These are phyloP conservation scores for Plotosus lineatus DNA, from an alignment of 2,113 vertebrate genomes.

Conservation along the genomic window DNA sequence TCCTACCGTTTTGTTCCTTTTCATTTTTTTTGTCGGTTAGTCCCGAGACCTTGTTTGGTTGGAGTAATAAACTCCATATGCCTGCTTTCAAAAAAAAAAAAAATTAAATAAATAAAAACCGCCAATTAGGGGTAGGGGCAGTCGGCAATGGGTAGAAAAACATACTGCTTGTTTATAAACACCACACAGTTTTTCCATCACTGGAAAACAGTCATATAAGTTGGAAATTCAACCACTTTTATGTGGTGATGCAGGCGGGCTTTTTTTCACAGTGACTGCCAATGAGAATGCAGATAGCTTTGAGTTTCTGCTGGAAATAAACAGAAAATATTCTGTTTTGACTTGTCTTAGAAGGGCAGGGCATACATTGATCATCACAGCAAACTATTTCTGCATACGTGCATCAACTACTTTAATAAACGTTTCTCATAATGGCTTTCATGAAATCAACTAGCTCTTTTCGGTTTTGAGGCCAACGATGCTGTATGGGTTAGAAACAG, in stretches of 20 bases:
- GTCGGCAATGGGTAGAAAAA: slow-evolving; percentile 12
- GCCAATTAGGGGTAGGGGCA: background rate
- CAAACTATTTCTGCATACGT: background rate
- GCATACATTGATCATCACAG: background rate
- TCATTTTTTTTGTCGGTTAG: background rate
- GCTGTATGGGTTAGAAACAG: too few species aligned
- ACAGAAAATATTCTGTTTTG: background rate
- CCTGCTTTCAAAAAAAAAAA: slow-evolving; percentile 34
- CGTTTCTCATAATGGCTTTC: background rate
- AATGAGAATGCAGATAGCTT: background rate
- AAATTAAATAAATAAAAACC: too few species aligned
- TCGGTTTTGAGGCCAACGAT: too few species aligned
- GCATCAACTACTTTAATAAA: background rate
- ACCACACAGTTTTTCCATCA: slow-evolving; percentile 17
- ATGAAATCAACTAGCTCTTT: background rate
- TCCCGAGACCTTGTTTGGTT: background rate
- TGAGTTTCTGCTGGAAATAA: background rate
- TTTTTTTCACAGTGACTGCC: background rate
- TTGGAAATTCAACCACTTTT: slow-evolving; percentile 4
- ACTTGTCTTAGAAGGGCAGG: too few species aligned
- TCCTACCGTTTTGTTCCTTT: slow-evolving; percentile 27
- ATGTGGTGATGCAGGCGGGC: background rate
- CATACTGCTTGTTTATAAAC: background rate
- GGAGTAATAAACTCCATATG: slow-evolving; percentile 49
- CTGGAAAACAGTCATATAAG: background rate